Conservation (phyloP, 2,888 invertebrate species). For the Candidula unifasciata region DNA sequence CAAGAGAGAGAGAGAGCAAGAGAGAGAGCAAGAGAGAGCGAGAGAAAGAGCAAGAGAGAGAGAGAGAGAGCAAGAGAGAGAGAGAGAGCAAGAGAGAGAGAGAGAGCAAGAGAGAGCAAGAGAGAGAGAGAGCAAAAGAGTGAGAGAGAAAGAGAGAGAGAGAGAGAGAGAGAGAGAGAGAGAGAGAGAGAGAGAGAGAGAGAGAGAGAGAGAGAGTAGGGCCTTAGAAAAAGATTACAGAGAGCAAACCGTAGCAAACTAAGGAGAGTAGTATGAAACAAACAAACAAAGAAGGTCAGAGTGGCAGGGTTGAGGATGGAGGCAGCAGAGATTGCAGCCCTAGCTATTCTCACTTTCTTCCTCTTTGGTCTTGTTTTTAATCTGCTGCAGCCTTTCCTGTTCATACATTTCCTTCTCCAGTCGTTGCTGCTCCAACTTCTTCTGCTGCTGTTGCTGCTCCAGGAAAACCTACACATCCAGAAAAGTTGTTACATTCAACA, state of each 20-base stretch:
- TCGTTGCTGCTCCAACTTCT: slow-evolving; percentile 83
- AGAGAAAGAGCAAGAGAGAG: too few species aligned
- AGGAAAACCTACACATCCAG: slow-evolving; percentile 84
- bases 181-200: slow-evolving; percentile 2
- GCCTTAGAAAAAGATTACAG: too few species aligned
- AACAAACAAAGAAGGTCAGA: too few species aligned
- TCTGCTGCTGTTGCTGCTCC: slow-evolving; percentile 84
- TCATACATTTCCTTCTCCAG: slow-evolving; percentile 84
- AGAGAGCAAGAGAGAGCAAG: not conserved
- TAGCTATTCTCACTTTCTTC: slow-evolving; percentile 85
- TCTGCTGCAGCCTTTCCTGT: slow-evolving; percentile 89
- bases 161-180: not conserved
- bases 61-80: not conserved
- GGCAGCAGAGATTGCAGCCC: not conserved
- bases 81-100: not conserved
- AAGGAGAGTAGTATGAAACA: too few species aligned
- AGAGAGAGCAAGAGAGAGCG: too few species aligned
- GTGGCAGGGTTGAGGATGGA: not conserved
- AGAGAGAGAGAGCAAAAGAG: not conserved
- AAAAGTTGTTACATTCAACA: not conserved
- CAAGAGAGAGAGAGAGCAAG: too few species aligned
- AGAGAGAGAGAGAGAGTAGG: not conserved
- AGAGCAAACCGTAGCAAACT: too few species aligned
- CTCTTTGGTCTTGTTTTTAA: slow-evolving; percentile 94
- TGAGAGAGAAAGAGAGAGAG: slow-evolving; percentile 10